Evolutionary conservation across 2,113 vertebrate genomes (phyloP).

Genomic region (Triplophysa rosa): DNA sequence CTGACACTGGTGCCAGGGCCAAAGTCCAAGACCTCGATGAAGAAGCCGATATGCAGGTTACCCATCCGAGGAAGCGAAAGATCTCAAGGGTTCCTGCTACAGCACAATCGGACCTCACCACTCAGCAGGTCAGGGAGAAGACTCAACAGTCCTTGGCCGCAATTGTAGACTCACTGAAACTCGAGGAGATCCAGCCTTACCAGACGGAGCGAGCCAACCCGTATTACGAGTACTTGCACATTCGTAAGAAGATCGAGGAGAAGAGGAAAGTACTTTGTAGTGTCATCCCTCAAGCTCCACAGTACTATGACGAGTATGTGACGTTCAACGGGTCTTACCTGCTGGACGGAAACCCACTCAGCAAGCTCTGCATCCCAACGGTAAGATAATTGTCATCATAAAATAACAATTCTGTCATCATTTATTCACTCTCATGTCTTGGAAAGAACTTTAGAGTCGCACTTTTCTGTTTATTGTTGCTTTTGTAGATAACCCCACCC

Average conservation of each 20-base stretch:
- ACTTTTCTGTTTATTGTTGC: not conserved
- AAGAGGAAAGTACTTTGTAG: constrained; percentile 95
- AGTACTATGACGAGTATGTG: constrained; percentile 97
- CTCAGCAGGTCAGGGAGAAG: constrained; percentile 86
- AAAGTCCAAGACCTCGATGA: constrained; percentile 84
- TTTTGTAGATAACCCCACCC: constrained; percentile 91
- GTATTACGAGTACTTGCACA: constrained; percentile 97
- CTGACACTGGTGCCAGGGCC: constrained; percentile 78
- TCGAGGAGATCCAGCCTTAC: constrained; percentile 97
- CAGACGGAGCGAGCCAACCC: constrained; percentile 97
- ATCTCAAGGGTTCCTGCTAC: constrained; percentile 81
- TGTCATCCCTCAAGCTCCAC: constrained; percentile 94
- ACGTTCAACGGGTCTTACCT: constrained; percentile 98
- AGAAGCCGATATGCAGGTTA: constrained; percentile 83
- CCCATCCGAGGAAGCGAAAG: constrained; percentile 95
- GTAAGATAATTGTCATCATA: constrained; percentile 72
- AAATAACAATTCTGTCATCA: too few relatives aligned
- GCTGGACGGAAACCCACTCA: constrained; percentile 95
- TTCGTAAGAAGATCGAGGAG: constrained; percentile 96
- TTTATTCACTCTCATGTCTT: too few relatives aligned
- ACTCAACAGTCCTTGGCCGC: constrained; percentile 93
- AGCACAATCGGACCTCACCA: constrained; percentile 75
- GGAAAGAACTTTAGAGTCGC: not conserved
- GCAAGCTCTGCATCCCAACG: constrained; percentile 98
- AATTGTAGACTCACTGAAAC: constrained; percentile 91